A percentile compares a stretch with the other conserved stretches of the same genome.
phyloP scores from a whole-genome alignment of 2,113 vertebrate genomes.

The Sinocyclocheilus maitianheensis region DNA sequence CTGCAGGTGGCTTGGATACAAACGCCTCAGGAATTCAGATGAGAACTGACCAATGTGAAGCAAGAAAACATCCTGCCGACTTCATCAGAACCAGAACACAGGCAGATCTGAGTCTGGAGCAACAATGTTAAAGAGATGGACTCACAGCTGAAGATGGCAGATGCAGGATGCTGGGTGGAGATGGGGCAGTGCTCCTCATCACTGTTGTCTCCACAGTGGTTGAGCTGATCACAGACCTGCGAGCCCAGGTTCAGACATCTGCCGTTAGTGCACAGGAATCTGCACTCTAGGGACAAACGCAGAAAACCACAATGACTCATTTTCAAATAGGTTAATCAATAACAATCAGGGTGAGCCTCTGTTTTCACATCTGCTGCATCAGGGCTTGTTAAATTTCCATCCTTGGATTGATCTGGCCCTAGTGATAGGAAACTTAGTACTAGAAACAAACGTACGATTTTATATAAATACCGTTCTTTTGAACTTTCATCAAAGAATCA shows the following conservation, averaged over 20 bases:
- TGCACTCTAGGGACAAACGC: constrained; percentile 85
- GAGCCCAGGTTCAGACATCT: constrained; percentile 94
- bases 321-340: constrained; percentile 3
- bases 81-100: constrained; percentile 1
- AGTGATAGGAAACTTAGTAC: neutral
- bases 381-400: neutral
- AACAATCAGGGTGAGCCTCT: neutral
- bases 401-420: neutral
- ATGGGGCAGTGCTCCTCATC: constrained; percentile 95
- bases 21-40: constrained; percentile 23
- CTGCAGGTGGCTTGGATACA: constrained; percentile 14
- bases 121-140: constrained; percentile 50
- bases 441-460: neutral
- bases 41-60: neutral
- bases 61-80: neutral
- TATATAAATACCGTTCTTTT: neutral
- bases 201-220: constrained; percentile 97
- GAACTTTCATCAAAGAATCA: too few species aligned
- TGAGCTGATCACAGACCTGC: constrained; percentile 95
- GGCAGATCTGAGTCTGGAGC: neutral
- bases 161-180: constrained; percentile 93
- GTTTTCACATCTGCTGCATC: neutral
- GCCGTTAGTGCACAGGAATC: constrained; percentile 96
- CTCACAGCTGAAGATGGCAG: constrained; percentile 94
- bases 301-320: neutral